Percentiles rank a stretch among this genome's conserved stretches.
Evolutionary conservation across 2,113 vertebrate species (phyloP).

Genomic region (Mobula hypostoma): DNA sequence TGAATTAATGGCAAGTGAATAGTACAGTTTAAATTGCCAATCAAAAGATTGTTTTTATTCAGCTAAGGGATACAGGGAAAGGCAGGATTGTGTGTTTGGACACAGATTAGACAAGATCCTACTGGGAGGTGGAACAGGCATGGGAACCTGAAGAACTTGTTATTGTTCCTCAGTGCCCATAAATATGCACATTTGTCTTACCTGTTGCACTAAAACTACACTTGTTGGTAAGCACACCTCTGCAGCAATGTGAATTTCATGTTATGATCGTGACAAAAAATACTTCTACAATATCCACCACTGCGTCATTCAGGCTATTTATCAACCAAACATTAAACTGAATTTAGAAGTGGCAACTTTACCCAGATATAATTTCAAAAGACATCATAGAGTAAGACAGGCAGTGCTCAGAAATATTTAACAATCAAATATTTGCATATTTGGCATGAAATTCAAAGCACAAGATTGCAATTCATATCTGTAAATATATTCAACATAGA

Average conservation of each 20-base stretch:
- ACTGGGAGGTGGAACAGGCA: no score
- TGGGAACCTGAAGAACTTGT: no score
- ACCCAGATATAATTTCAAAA: background rate
- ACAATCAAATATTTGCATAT: background rate
- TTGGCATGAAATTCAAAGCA: background rate
- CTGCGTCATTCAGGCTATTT: background rate
- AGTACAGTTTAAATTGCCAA: background rate
- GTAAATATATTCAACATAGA: background rate
- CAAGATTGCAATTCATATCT: background rate
- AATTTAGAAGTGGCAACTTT: background rate
- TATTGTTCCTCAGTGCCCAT: background rate
- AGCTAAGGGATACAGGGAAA: background rate
- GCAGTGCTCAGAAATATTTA: background rate
- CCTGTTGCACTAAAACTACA: background rate
- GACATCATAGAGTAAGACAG: background rate
- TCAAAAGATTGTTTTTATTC: background rate
- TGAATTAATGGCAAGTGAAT: background rate
- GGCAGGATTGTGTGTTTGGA: no score
- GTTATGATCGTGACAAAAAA: background rate
- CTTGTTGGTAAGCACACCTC: background rate
- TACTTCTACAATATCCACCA: background rate
- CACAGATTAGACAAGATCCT: no score
- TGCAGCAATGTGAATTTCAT: conserved; percentile 15
- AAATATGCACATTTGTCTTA: background rate
- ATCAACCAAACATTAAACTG: background rate